A percentile compares a stretch with the other conserved stretches of the same genome.
Evolutionary conservation across 2,797 vertebrate genomes (phyloP).

Genomic region (Coregonus suidteri): DNA sequence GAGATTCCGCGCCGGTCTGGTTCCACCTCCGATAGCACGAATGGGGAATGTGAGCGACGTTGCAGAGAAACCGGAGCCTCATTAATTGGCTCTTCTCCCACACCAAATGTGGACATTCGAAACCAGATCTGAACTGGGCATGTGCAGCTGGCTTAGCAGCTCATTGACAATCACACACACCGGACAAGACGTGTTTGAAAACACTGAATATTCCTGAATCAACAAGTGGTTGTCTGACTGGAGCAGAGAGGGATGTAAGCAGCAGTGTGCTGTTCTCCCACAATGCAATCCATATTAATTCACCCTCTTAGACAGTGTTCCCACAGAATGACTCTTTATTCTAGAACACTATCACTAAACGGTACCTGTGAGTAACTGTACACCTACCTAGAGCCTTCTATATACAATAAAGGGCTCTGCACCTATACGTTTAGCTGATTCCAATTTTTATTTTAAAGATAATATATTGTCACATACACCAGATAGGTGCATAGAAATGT

Average conservation of each 20-base stretch:
- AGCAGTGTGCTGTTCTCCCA: slow-evolving; percentile 2
- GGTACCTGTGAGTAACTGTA: neutral
- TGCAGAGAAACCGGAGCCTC: slow-evolving; percentile 50
- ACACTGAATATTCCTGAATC: slow-evolving; percentile 25
- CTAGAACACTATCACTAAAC: neutral
- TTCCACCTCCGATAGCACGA: slow-evolving; percentile 62
- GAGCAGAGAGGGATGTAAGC: slow-evolving; percentile 8
- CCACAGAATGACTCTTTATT: slow-evolving; percentile 39
- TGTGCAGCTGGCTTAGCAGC: slow-evolving; percentile 11
- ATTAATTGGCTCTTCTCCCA: slow-evolving; percentile 36
- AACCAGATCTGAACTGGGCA: slow-evolving; percentile 25
- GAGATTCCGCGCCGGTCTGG: slow-evolving; percentile 56
- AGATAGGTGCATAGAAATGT: too few species aligned
- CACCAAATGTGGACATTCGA: slow-evolving; percentile 35
- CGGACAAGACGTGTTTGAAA: slow-evolving; percentile 28
- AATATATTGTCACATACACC: too few species aligned
- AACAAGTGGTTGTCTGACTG: slow-evolving; percentile 32
- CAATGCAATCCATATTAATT: slow-evolving; percentile 30
- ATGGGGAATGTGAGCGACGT: slow-evolving; percentile 66
- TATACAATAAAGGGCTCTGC: too few species aligned
- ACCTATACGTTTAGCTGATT: too few species aligned
- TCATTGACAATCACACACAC: slow-evolving; percentile 14
- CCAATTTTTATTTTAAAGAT: too few species aligned
- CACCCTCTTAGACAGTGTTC: slow-evolving; percentile 27
- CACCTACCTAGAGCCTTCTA: neutral